Evolutionary conservation across 1,140 invertebrate species (phyloP), one percentile per base, ranked within the genome.

Genomic region (Drosophila willistoni): DNA sequence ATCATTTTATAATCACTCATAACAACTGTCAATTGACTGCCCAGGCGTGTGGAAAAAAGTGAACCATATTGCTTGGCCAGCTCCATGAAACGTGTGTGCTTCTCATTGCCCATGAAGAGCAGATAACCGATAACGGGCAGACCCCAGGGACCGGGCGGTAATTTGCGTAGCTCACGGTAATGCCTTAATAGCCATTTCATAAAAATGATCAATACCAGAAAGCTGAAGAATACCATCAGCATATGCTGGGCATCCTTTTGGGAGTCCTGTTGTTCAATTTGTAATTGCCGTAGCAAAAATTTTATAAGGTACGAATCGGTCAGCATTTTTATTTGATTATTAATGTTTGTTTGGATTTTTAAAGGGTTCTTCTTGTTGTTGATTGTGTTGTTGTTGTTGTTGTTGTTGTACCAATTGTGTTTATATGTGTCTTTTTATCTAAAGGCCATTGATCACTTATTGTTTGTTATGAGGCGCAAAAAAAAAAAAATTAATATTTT

Each of bases 121-220:
- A 98, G 92, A 84, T 96, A 97, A 10, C 97, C 97, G 55, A 97
- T 92, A 47, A 98, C 92, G 6, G 97, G 97, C 10, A 97, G 84
- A 1, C 97, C 96, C 95, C 95, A 96, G 0, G 97, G 97, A 2
- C 97, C 97, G 0, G 97, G 97, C 0, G 97, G 97, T 65, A 97
- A 91, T 47, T 93, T 93, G 19, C 93, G 91, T 22, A 94, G 81
- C 70, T 95, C 94, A 7, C 92, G 91, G 10, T 92, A 93, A 22
- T 92, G 70, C 7, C 93, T 92, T 13, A 92, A 75, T 5, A 94
- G 80, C 91, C 93, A 93, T 89, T 95, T 94, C 13, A 94, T 41
- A n/a, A 91, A 67, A 12, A 93, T 91, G 44, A 94, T 93, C 13
- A 93, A 7, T 6, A 92, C 44, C 13, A 95, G 78, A 39, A 94